Evolutionary conservation across 92 coral and sea anemone species (phyloP), one percentile per base, ranked within the genome.

Genomic region (Heliopora coerulea): DNA sequence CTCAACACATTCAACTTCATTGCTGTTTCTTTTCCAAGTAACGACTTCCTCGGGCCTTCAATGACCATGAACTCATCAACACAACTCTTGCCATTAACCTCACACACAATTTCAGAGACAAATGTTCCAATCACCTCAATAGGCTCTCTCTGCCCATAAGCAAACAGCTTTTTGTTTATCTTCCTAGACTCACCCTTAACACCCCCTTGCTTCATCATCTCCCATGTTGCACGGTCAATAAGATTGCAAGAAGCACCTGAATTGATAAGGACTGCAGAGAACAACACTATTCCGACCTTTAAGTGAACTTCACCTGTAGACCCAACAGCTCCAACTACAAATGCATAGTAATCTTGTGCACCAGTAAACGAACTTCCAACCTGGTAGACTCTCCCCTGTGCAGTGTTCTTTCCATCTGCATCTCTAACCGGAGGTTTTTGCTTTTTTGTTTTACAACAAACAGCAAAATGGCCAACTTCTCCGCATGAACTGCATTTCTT

Each of bases 21-120:
- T 48, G 84, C 80, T 46, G 84, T 84, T 68, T 61, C 29, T n/a
- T 76, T 41, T 52, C 87, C 83, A 26, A 83, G 25, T 49, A 83
- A 32, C 6, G 87, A 63, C 31, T 82, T 56, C 56, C 74, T 85
- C 14, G 78, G 72, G 11, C 78, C 82, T 48, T 62, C 65, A 7
- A 39, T 40, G 30, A 84, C 88, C 39, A 73, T 59, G 46, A 79
- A 79, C 61, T 75, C 75, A n/a, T 81, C 52, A 46, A 7, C 3
- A 15, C 23, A 3, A 28, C 61, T 13, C 23, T 29, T 17, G 7
- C 61, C 8, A 15, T 31, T 13, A 56, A 3, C 14, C 33, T 23
- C 3, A 56, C 30, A 56, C 33, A 3, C 3, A 56, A 56, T 23
- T 17, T 23, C 8, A 29, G 61, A 3, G 26, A 5, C 62, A 32